Evolutionary conservation across 2,113 vertebrate species (phyloP), one percentile per base, ranked within the genome.

Genomic region (Lethenteron reissneri): DNA sequence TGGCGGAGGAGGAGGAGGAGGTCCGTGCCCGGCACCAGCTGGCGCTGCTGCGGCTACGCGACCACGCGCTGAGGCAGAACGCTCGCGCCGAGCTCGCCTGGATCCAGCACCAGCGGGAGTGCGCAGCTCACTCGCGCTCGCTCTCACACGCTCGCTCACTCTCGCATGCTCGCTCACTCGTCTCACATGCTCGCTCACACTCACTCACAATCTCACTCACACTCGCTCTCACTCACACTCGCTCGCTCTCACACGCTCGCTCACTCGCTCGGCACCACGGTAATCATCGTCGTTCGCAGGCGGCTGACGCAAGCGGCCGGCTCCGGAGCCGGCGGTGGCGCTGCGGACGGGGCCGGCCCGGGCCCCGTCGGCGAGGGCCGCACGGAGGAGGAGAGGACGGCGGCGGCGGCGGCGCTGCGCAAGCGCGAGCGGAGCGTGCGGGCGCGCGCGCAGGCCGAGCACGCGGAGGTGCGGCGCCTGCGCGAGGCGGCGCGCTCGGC

Each of bases 391-490:
- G 41, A 41, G 41, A 41, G 41, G 6, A 41, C 41, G 41, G 41
- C 41, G 41, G 41, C 25, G 25, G 6, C 4, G 25, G 25, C 41
- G 41, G 41, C 41, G 41, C 41, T 41, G 41, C 41, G 41, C 41
- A 41, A 41, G 41, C 41, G 41, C 41, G 41, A 41, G 41, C 41
- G 41, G 41, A 41, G 41, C 41, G 41, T 41, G 41, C 41, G 41
- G 41, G 41, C 41, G 10, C 14, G 13, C 60, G 41, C 8, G 5
- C 8, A 75, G 64, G 60, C 9, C 73, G 56, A 56, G 58, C 73
- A 99, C 92, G 92, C 90, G 73, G 94, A 99, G 84, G 97, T 97
- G 75, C 94, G 87, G 74, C 84, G 90, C 71, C 89, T 99, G 60
- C 90, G 97, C 76, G 94, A 97, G 78, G 94, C 89, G 9, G 95